A percentile compares a stretch with the other conserved stretches of the same genome.
phyloP scores from a whole-genome alignment of 2,888 invertebrate genomes.

The Anthoptus insignis region DNA sequence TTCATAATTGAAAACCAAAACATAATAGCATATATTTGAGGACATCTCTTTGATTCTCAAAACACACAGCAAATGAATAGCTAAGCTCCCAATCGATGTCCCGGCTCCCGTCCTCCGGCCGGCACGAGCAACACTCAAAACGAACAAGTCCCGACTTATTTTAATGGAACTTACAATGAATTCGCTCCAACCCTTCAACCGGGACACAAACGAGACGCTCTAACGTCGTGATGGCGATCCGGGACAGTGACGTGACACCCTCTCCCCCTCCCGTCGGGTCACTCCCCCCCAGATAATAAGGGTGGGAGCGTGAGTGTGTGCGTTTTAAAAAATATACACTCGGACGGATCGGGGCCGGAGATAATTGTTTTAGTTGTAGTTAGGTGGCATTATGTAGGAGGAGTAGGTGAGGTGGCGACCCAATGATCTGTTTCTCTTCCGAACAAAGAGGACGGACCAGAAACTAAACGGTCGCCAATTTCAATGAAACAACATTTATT shows the following conservation, averaged over 20 bases:
- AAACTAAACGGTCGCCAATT: not conserved
- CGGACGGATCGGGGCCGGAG: constrained; percentile 28
- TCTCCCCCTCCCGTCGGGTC: constrained; percentile 52
- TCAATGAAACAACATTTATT: not conserved
- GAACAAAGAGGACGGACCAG: constrained; percentile 10
- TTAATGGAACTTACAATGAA: constrained; percentile 43
- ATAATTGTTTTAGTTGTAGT: constrained; percentile 39
- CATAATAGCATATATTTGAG: too few species aligned
- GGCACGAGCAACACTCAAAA: constrained; percentile 17
- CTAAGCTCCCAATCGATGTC: constrained; percentile 37
- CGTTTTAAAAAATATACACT: constrained; percentile 55
- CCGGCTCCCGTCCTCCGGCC: not conserved
- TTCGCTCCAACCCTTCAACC: constrained; percentile 70
- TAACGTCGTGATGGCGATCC: constrained; percentile 75
- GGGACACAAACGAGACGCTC: constrained; percentile 81
- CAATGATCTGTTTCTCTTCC: constrained; percentile 14
- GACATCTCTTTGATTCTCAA: not conserved
- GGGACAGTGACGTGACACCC: constrained; percentile 83
- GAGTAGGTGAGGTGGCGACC: constrained; percentile 15
- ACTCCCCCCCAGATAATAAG: constrained; percentile 78
- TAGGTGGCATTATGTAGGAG: not conserved
- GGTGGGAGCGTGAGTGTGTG: constrained; percentile 72
- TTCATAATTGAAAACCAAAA: too few species aligned
- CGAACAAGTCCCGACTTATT: constrained; percentile 36
- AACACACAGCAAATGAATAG: constrained; percentile 36